Evolutionary conservation across 2,113 vertebrate genomes (phyloP).

Genomic region (Fukomys damarensis): DNA sequence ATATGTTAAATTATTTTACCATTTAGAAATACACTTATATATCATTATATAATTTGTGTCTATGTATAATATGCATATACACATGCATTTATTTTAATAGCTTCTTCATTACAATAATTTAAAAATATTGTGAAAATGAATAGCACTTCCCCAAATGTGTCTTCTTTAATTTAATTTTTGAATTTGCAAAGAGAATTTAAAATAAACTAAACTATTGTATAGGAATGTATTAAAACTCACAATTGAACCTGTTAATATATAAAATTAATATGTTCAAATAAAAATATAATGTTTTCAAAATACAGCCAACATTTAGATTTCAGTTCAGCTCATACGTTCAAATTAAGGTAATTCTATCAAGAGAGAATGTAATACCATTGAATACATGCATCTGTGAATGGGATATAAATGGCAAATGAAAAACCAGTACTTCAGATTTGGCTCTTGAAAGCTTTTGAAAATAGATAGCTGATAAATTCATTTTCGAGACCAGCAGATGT

Average conservation of each 20-base stretch:
- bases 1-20: neutral
- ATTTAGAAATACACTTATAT: neutral
- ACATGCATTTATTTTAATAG: no score
- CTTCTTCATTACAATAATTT: neutral
- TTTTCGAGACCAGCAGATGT: constrained; percentile 37
- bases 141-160: neutral
- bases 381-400: neutral
- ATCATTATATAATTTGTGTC: neutral
- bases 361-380: neutral
- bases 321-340: neutral
- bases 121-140: neutral
- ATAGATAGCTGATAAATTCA: constrained; percentile 25
- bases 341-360: constrained; percentile 49
- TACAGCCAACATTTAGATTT: neutral
- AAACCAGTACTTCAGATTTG: neutral
- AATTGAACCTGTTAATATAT: neutral
- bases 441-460: constrained; percentile 11
- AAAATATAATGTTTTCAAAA: constrained; percentile 24
- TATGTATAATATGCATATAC: neutral
- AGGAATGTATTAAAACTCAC: neutral
- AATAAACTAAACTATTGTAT: neutral
- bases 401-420: constrained; percentile 6
- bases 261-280: neutral
- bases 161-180: neutral
- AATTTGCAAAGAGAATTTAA: constrained; percentile 27